Conservation (phyloP, 2,888 invertebrate genomes). For the Drosophila mulleri region DNA sequence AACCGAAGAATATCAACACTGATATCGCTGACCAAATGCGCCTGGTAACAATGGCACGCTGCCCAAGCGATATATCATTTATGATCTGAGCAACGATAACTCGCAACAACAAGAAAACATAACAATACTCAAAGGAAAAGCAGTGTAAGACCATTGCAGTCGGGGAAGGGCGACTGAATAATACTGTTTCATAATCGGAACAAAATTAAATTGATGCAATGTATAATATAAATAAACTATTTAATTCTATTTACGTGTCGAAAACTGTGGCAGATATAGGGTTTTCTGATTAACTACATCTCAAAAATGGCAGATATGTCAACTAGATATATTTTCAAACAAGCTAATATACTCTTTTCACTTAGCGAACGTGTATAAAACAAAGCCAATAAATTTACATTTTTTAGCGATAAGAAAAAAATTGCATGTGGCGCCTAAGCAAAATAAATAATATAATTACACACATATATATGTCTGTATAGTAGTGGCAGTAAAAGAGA, state of each 20-base stretch:
- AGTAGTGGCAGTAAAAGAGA: not conserved
- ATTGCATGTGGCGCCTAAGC: constrained; percentile 46
- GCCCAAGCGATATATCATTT: constrained; percentile 20
- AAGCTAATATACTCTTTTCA: not conserved
- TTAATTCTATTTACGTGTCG: too few species aligned
- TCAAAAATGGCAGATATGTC: too few species aligned
- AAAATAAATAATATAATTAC: constrained; percentile 22
- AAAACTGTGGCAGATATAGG: too few species aligned
- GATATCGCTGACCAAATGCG: constrained; percentile 25
- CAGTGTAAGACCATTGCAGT: not conserved
- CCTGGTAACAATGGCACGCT: constrained; percentile 37
- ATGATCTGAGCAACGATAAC: constrained; percentile 5
- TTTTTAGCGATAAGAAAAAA: constrained; percentile 16
- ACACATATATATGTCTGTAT: constrained; percentile 5
- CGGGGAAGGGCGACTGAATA: not conserved
- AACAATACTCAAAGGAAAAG: not conserved
- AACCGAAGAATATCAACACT: constrained; percentile 25
- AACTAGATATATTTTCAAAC: too few species aligned
- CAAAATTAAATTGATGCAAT: too few species aligned
- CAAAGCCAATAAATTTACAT: constrained; percentile 6
- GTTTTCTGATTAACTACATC: too few species aligned
- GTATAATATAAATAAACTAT: too few species aligned
- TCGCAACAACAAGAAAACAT: not conserved
- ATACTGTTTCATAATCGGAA: not conserved
- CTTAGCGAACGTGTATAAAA: not conserved